Percentiles rank a stretch among this genome's conserved stretches.
Evolutionary conservation across 2,797 vertebrate species (phyloP).

Genomic region (Nasua narica): DNA sequence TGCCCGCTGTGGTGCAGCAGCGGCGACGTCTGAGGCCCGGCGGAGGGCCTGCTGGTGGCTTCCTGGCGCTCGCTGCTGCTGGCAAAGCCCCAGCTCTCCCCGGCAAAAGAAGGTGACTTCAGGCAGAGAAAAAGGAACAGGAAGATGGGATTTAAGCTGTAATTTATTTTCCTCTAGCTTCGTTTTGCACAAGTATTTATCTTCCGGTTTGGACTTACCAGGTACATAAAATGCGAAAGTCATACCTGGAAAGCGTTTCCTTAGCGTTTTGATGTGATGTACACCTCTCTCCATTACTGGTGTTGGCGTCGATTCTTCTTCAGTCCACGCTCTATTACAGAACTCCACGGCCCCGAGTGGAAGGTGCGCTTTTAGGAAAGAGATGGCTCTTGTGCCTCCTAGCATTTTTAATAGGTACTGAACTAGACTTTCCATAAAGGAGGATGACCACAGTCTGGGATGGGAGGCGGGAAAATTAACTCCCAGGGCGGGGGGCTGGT

Average conservation of each 20-base stretch:
- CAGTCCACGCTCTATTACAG: background rate
- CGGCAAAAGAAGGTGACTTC: background rate
- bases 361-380: background rate
- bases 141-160: background rate
- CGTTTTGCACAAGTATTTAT: background rate
- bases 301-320: background rate
- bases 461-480: background rate
- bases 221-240: background rate
- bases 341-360: background rate
- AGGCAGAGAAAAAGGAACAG: background rate
- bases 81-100: background rate
- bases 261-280: background rate
- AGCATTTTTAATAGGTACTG: background rate
- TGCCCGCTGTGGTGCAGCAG: background rate
- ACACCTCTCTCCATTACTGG: background rate
- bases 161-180: background rate
- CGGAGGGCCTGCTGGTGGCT: background rate
- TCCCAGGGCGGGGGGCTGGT: background rate
- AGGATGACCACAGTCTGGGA: background rate
- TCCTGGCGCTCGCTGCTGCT: accelerated
- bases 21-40: accelerated
- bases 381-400: background rate
- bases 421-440: background rate
- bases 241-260: background rate
- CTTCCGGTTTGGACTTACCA: background rate